These are phyloP conservation scores for Semotilus atromaculatus DNA, from an alignment of 2,797 vertebrate genomes.

Conservation along the genomic window DNA sequence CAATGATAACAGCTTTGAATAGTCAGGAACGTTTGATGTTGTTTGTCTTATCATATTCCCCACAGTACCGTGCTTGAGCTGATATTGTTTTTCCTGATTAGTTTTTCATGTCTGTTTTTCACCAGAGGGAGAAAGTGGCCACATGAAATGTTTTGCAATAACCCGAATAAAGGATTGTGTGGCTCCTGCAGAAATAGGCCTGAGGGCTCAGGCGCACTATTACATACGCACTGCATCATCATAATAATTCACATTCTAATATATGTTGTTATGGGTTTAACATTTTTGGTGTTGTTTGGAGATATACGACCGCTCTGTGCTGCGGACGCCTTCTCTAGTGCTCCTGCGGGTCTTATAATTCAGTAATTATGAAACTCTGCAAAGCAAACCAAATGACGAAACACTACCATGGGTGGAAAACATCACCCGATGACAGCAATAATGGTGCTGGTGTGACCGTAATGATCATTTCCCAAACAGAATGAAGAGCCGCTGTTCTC, in stretches of 20 bases:
- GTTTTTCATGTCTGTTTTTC: conserved; percentile 22
- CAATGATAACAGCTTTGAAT: conserved; percentile 22
- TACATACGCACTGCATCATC: conserved; percentile 20
- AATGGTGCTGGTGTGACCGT: not conserved
- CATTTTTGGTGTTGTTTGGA: not conserved
- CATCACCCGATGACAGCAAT: not conserved
- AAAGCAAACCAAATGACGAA: conserved; percentile 8
- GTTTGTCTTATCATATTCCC: conserved; percentile 38
- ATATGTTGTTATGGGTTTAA: conserved; percentile 17
- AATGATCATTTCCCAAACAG: conserved; percentile 70
- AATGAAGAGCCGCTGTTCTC: conserved; percentile 94
- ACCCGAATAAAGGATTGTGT: conserved; percentile 10
- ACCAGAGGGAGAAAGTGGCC: conserved; percentile 17
- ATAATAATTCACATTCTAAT: conserved; percentile 36
- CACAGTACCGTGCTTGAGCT: conserved; percentile 20
- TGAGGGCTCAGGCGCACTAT: conserved; percentile 1
- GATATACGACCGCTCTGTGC: not conserved
- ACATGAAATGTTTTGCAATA: conserved; percentile 26
- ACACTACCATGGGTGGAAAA: not conserved
- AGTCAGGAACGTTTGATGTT: conserved; percentile 21
- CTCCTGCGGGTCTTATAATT: conserved; percentile 29
- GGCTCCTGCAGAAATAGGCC: conserved; percentile 4
- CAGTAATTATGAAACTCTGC: conserved; percentile 13
- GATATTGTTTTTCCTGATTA: conserved; percentile 36
- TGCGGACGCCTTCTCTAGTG: not conserved